Conservation (phyloP, 2,113 vertebrate species). For the Hypanus sabinus region DNA sequence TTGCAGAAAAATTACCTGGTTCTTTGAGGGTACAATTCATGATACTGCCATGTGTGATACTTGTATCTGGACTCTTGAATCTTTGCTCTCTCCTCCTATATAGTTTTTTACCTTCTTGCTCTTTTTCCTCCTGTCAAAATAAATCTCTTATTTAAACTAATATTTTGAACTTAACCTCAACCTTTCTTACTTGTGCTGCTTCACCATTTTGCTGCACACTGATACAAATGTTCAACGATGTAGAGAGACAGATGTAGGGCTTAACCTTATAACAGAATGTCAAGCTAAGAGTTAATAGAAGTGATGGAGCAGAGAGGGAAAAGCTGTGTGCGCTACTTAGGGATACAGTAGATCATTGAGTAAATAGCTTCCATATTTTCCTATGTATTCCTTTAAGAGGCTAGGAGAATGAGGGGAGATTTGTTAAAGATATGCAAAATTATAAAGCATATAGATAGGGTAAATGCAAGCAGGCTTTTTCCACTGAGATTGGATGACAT, state of each 20-base stretch:
- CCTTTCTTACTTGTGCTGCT: neutral
- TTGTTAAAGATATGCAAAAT: no score
- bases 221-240: neutral
- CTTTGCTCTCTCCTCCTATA: neutral
- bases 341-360: no score
- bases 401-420: no score
- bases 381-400: no score
- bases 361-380: no score
- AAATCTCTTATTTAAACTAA: neutral
- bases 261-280: no score
- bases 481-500: no score
- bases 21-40: neutral
- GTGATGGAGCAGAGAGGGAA: neutral
- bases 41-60: neutral
- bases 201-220: neutral
- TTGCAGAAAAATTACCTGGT: neutral
- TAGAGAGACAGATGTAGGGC: neutral
- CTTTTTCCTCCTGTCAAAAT: neutral
- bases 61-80: neutral
- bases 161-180: neutral
- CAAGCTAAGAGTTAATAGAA: neutral
- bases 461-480: no score
- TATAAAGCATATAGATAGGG: no score
- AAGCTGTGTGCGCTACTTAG: neutral
- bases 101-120: neutral